Evolutionary conservation across 2,113 vertebrate genomes (phyloP).

Genomic region (Entomyzon cyanotis): DNA sequence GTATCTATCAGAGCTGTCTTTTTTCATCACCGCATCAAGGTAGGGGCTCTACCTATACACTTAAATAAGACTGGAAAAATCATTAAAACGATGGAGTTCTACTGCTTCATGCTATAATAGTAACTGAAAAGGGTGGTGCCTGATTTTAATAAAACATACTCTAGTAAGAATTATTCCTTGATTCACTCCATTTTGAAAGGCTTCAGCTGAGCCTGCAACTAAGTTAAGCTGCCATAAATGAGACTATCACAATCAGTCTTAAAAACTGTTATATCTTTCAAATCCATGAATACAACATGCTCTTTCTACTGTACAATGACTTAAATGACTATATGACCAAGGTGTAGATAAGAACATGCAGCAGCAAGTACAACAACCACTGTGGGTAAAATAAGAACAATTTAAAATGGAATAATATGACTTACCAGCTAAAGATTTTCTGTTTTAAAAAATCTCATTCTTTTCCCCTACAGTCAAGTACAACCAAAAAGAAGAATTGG

Average conservation of each 20-base stretch:
- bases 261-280: neutral
- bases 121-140: neutral
- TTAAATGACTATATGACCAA: neutral
- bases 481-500: neutral
- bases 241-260: neutral
- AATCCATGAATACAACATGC: neutral
- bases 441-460: neutral
- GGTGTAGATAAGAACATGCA: neutral
- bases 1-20: neutral
- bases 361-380: neutral
- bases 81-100: neutral
- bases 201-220: neutral
- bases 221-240: neutral
- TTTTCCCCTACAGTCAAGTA: neutral
- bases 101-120: neutral
- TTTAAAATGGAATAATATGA: neutral
- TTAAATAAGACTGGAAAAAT: neutral
- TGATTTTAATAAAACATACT: neutral
- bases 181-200: neutral
- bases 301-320: neutral
- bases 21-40: neutral
- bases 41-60: neutral
- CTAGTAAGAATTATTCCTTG: neutral
- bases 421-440: neutral
- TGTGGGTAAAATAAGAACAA: neutral